Percentiles rank a stretch among this genome's conserved stretches.
Conservation (phyloP, 2,888 invertebrate species). For the Bugula neritina region DNA sequence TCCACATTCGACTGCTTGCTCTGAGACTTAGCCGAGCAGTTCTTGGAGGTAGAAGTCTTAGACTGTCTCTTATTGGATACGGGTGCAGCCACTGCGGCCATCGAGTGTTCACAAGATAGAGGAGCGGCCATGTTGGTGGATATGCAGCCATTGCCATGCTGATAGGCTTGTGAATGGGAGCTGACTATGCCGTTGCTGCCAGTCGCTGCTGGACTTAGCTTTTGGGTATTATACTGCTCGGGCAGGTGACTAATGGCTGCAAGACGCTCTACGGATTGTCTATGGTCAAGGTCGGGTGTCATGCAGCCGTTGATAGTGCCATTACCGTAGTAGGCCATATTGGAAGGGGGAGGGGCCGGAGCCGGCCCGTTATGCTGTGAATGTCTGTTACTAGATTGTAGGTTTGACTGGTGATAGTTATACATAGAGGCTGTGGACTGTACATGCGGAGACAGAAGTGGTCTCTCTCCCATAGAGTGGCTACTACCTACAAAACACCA, state of each 20-base stretch:
- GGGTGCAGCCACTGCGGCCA: neutral
- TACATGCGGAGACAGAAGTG: slow-evolving; percentile 9
- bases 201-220: neutral
- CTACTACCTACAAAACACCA: slow-evolving; percentile 1
- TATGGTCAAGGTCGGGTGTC: neutral
- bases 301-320: slow-evolving; percentile 9
- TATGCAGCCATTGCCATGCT: too few species aligned
- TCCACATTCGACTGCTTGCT: neutral
- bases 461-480: slow-evolving; percentile 14
- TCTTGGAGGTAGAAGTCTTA: neutral
- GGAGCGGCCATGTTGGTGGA: neutral
- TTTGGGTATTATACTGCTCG: neutral
- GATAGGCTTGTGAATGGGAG: neutral
- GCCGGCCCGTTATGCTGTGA: neutral
- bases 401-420: slow-evolving; percentile 6
- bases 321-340: slow-evolving; percentile 7
- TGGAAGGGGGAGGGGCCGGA: neutral
- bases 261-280: slow-evolving; percentile 2
- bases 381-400: neutral
- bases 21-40: neutral
- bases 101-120: neutral
- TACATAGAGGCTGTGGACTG: slow-evolving; percentile 8
- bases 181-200: neutral
- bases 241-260: slow-evolving; percentile 9
- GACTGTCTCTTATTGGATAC: neutral